Percentiles rank a stretch among this genome's conserved stretches.
Evolutionary conservation across 37 sponge, comb jelly and placozoan species (phyloP).

Genomic region (Sycon ciliatum): DNA sequence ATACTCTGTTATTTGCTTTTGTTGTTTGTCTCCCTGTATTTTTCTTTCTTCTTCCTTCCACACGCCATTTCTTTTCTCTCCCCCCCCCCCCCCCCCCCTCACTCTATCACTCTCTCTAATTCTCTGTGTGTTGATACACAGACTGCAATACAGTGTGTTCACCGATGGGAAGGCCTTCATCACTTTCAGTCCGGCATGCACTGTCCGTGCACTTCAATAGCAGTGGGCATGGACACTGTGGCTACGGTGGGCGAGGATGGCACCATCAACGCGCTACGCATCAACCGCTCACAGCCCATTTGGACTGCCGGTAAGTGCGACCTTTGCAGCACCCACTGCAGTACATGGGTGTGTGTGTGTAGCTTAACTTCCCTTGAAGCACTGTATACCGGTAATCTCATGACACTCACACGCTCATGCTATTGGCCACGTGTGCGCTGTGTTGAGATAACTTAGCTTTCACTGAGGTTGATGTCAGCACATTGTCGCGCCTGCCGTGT

Average conservation of each 20-base stretch:
- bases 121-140: too few relatives aligned
- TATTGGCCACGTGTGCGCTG: too few relatives aligned
- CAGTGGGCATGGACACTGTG: constrained; percentile 17
- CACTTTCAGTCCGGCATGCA: too few relatives aligned
- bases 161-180: not conserved
- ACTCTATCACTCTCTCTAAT: too few relatives aligned
- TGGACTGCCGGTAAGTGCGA: constrained; percentile 18
- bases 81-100: too few relatives aligned
- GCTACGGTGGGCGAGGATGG: constrained; percentile 59
- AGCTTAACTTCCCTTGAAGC: not conserved
- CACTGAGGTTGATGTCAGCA: too few relatives aligned
- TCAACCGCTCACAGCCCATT: constrained; percentile 1
- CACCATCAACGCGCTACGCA: constrained; percentile 26
- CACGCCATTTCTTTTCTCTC: not conserved
- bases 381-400: too few relatives aligned
- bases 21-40: not conserved
- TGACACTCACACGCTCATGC: too few relatives aligned
- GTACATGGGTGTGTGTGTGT: not conserved
- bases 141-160: too few relatives aligned
- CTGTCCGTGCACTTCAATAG: constrained; percentile 33
- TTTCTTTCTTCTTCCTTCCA: not conserved
- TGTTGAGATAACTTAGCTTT: too few relatives aligned
- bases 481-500: too few relatives aligned
- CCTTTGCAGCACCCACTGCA: not conserved
- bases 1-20: not conserved